These are phyloP conservation scores for Elegia similella DNA, from an alignment of 2,888 invertebrate genomes.

Conservation along the genomic window DNA sequence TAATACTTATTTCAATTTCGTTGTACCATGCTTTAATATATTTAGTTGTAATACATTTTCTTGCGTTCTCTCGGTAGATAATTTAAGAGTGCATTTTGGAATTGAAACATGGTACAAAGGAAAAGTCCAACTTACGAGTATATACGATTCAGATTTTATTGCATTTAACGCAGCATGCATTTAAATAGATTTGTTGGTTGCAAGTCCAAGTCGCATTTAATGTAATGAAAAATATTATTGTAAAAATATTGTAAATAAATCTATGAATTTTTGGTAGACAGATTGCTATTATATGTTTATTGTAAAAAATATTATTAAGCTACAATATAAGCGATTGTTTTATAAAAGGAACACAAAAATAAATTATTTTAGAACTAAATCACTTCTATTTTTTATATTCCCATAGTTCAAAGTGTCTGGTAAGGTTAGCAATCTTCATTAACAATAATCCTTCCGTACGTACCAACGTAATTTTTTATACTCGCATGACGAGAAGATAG, in stretches of 20 bases:
- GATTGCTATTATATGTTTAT: conserved; percentile 65
- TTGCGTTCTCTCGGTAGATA: not conserved
- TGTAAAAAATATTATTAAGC: conserved; percentile 61
- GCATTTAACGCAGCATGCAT: conserved; percentile 11
- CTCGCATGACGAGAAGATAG: no score
- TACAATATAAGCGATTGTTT: conserved; percentile 71
- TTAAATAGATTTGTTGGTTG: conserved; percentile 12
- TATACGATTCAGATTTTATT: conserved; percentile 12
- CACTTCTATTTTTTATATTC: conserved; percentile 24
- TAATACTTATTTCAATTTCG: conserved; percentile 16
- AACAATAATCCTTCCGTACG: no score
- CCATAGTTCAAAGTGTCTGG: no score
- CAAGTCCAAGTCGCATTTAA: conserved; percentile 18
- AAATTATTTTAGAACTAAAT: conserved; percentile 77
- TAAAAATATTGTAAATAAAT: conserved; percentile 51
- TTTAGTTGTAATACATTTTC: not conserved
- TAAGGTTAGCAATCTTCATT: no score
- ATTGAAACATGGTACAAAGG: conserved; percentile 18
- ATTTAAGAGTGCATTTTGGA: conserved; percentile 5
- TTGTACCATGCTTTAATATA: conserved; percentile 17
- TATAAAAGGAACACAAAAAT: conserved; percentile 74
- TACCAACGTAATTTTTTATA: no score
- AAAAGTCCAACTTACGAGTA: conserved; percentile 13
- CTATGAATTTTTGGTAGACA: conserved; percentile 52
- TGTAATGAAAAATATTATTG: conserved; percentile 36